Percentiles rank a stretch among this genome's conserved stretches.
Evolutionary conservation across 2,113 vertebrate species (phyloP).

Genomic region (Mellivora capensis): DNA sequence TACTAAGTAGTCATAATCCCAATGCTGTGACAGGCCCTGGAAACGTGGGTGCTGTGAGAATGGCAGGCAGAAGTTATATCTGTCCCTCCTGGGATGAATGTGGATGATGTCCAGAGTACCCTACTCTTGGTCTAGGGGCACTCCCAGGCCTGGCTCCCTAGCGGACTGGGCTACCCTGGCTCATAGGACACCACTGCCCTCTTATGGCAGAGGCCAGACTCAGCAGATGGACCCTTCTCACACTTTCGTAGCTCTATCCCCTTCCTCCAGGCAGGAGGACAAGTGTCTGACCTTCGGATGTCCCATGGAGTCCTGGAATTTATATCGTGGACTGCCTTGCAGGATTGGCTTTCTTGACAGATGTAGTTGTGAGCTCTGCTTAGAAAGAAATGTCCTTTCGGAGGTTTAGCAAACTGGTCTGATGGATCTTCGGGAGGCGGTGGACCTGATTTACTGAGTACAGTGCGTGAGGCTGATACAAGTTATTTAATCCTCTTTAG

Average conservation of each 20-base stretch:
- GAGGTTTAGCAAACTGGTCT: not conserved
- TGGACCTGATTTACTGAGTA: not conserved
- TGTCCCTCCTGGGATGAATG: not conserved
- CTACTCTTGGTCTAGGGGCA: not conserved
- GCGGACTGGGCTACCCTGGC: too few species aligned
- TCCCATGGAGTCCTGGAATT: not conserved
- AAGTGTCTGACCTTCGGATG: not conserved
- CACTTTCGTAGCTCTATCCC: not conserved
- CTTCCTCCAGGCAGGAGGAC: not conserved
- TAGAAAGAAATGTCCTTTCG: not conserved
- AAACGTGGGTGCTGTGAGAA: not conserved
- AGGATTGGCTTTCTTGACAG: not conserved
- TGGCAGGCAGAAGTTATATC: not conserved
- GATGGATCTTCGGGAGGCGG: not conserved
- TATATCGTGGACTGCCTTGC: not conserved
- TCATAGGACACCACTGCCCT: slow-evolving; percentile 48
- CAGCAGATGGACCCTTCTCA: not conserved
- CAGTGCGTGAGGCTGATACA: not conserved
- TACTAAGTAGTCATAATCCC: not conserved
- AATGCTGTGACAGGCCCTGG: not conserved
- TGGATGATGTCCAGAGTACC: not conserved
- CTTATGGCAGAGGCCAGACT: not conserved
- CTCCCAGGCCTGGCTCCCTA: too few species aligned
- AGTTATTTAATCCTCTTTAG: not conserved
- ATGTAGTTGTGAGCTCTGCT: not conserved